Percentiles rank a stretch among this genome's conserved stretches.
Evolutionary conservation across 2,797 vertebrate species (phyloP).

Genomic region (Clarias platycephalus): DNA sequence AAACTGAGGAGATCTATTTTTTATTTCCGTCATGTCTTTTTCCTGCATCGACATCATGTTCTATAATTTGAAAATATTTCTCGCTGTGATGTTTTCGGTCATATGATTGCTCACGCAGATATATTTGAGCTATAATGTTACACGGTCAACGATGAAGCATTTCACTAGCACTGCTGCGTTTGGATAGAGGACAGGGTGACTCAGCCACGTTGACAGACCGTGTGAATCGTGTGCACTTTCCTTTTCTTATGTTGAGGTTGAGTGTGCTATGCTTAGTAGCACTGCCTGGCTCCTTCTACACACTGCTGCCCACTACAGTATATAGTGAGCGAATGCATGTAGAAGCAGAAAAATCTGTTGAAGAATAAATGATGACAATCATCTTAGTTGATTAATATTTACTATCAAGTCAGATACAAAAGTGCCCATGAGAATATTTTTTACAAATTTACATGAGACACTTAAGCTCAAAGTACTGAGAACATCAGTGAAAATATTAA

Average conservation of each 20-base stretch:
- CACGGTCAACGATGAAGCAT: not conserved
- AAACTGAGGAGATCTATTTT: slow-evolving; percentile 1
- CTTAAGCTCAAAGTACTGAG: not conserved
- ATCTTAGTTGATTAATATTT: not conserved
- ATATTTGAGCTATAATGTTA: slow-evolving; percentile 29
- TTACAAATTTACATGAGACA: not conserved
- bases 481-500: not conserved
- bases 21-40: not conserved
- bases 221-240: slow-evolving; percentile 48
- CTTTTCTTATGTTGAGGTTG: slow-evolving; percentile 61
- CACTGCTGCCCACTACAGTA: slow-evolving; percentile 62
- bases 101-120: not conserved
- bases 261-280: slow-evolving; percentile 12
- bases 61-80: not conserved
- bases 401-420: not conserved
- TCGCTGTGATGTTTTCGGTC: not conserved
- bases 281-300: slow-evolving; percentile 47
- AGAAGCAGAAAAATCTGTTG: not conserved
- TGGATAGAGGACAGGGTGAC: slow-evolving; percentile 62
- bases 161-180: slow-evolving; percentile 33
- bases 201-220: slow-evolving; percentile 64
- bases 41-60: not conserved
- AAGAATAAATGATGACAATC: not conserved
- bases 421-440: not conserved
- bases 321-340: slow-evolving; percentile 29